phyloP scores from a whole-genome alignment of 2,113 vertebrate genomes.

The Octodon degus region DNA sequence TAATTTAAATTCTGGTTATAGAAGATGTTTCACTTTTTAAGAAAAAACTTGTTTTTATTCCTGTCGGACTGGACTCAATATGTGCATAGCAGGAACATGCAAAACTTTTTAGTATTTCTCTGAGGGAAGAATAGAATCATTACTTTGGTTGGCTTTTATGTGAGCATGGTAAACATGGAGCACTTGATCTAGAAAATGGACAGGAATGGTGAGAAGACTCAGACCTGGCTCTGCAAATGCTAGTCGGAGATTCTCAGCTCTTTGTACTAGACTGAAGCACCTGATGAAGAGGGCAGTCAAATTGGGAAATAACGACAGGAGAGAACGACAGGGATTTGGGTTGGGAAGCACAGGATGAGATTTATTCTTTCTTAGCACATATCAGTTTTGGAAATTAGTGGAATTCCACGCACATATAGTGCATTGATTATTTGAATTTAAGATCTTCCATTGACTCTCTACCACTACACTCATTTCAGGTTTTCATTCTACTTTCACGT shows the following conservation, averaged over 20 bases:
- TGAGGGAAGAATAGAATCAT: neutral
- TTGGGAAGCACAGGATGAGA: neutral
- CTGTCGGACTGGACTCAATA: neutral
- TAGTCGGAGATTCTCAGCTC: neutral
- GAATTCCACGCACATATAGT: neutral
- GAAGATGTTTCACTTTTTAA: neutral
- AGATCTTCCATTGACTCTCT: neutral
- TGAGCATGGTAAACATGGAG: neutral
- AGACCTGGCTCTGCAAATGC: neutral
- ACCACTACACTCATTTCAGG: neutral
- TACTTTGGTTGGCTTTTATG: neutral
- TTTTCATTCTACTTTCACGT: neutral
- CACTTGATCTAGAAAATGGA: neutral
- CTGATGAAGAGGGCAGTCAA: neutral
- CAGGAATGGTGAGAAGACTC: neutral
- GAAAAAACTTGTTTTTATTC: neutral
- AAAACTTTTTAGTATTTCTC: neutral
- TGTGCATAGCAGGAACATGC: fast-evolving
- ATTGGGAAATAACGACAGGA: neutral
- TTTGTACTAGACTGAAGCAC: neutral
- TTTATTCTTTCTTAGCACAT: neutral
- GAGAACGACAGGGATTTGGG: neutral
- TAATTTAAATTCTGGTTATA: neutral
- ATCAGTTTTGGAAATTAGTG: neutral
- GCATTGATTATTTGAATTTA: neutral